These are phyloP conservation scores for Ooceraea biroi DNA, from an alignment of 1,140 invertebrate species.

Conservation along the genomic window DNA sequence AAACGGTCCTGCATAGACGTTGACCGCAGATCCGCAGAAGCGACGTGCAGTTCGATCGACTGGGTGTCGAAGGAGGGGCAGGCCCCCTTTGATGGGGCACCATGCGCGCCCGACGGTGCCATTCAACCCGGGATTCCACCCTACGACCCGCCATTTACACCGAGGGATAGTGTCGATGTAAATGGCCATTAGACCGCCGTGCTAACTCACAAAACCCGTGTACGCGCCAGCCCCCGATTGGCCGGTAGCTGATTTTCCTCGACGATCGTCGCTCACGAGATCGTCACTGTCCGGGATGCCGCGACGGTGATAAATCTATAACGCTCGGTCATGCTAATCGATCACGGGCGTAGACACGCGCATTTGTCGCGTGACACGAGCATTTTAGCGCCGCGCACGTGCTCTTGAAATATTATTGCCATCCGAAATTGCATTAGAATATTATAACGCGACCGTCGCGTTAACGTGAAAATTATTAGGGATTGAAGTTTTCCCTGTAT, in stretches of 20 bases:
- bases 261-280: slow-evolving; percentile 20
- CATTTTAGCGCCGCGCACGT: neutral
- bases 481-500: too few species aligned
- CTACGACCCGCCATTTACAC: slow-evolving; percentile 44
- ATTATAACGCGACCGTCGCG: neutral
- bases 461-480: neutral
- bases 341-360: slow-evolving; percentile 21
- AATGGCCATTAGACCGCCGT: slow-evolving; percentile 49
- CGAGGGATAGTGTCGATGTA: slow-evolving; percentile 49
- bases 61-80: slow-evolving; percentile 42
- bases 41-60: slow-evolving; percentile 40
- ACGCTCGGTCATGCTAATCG: slow-evolving; percentile 43
- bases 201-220: slow-evolving; percentile 46
- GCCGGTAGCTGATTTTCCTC: slow-evolving; percentile 45
- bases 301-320: slow-evolving; percentile 39
- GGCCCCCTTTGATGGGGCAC: slow-evolving; percentile 39
- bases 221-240: slow-evolving; percentile 28
- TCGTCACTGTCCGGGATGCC: slow-evolving; percentile 18
- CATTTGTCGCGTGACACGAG: neutral
- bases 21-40: slow-evolving; percentile 45
- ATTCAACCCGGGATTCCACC: slow-evolving; percentile 45
- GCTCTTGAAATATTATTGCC: neutral
- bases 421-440: too few species aligned
- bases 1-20: slow-evolving; percentile 34
- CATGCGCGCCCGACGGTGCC: slow-evolving; percentile 31